phyloP scores from a whole-genome alignment of 1,140 invertebrate species.

The Sycophaga agraensis region DNA sequence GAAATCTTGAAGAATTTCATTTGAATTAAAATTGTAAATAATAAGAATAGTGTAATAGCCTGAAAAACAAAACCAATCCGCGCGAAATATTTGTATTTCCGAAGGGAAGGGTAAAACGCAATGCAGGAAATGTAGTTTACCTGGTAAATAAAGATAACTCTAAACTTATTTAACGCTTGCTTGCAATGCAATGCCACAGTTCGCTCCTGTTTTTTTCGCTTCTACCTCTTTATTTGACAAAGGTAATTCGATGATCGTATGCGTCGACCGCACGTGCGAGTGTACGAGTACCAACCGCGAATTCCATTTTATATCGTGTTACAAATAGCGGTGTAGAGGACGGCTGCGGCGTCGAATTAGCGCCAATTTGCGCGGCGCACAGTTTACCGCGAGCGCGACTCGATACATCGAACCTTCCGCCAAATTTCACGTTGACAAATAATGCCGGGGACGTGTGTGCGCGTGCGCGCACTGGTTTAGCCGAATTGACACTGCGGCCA shows the following conservation, averaged over 20 bases:
- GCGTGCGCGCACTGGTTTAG: not conserved
- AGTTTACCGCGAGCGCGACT: conserved; percentile 20
- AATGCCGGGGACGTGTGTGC: not conserved
- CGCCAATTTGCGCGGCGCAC: conserved; percentile 32
- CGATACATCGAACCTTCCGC: conserved; percentile 25
- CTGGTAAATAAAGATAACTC: too few species aligned
- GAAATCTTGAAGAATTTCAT: too few species aligned
- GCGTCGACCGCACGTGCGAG: conserved; percentile 5
- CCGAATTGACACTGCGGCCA: not conserved
- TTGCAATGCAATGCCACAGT: too few species aligned
- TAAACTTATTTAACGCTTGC: too few species aligned
- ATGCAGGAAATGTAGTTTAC: too few species aligned
- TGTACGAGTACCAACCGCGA: conserved; percentile 26
- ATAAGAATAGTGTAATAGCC: too few species aligned
- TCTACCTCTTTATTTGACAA: conserved; percentile 40
- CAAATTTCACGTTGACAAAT: conserved; percentile 33
- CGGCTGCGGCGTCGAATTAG: conserved; percentile 34
- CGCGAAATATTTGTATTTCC: too few species aligned
- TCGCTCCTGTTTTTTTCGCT: too few species aligned
- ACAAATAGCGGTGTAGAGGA: conserved; percentile 29
- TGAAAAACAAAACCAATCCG: too few species aligned
- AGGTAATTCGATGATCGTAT: conserved; percentile 35
- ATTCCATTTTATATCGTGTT: conserved; percentile 41
- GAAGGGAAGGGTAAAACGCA: too few species aligned
- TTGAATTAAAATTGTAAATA: too few species aligned